Base-by-base conservation (phyloP, 2,888 invertebrate species). In the Pyrocoelia pectoralis region DNA sequence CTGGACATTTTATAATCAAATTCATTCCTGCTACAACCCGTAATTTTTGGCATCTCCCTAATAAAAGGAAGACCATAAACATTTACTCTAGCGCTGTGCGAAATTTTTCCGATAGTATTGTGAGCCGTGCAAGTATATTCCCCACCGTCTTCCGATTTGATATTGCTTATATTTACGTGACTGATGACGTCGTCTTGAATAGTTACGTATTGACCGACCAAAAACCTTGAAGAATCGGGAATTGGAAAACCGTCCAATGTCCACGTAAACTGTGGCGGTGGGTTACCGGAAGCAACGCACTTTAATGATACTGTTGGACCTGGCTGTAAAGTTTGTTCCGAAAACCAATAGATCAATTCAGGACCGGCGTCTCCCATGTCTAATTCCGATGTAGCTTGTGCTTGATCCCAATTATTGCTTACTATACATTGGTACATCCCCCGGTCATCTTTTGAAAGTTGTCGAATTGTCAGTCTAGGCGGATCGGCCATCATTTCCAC, bases 221-320 rank as follows among this genome's bases (percentile, higher is more conserved):
- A 88, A 81, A 94, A 94, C 76, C 95, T 92, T 76, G 82, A 83
- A 78, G 82, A 83, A 67, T 81, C 81, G 1, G 82, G 82, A 54
- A 82, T 79, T 53, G 94, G 90, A 82, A 94, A 94, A 49, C 94
- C 94, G 79, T 95, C 95, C 69, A 95, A 85, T 6, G 91, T 88
- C 97, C 97, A 97, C 52, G 89, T 89, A 82, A 97, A 94, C 80
- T 93, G 92, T 2, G 97, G 97, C 52, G 94, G 92, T 5, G 97
- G 97, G 82, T 94, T 96, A 52, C 97, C 97, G 75, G 94, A 91
- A n/a, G 95, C 95, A 65, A 93, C 93, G 83, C 97, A 97, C 82
- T 94, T 94, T 70, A 97, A 85, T 14, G 95, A 94, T 50, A 96
- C 93, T 68, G 93, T 91, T 28, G 95, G 94, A 13, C 96, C 96